Evolutionary conservation across 2,888 invertebrate species (phyloP).

Genomic region (Ischnus inquisitorius): DNA sequence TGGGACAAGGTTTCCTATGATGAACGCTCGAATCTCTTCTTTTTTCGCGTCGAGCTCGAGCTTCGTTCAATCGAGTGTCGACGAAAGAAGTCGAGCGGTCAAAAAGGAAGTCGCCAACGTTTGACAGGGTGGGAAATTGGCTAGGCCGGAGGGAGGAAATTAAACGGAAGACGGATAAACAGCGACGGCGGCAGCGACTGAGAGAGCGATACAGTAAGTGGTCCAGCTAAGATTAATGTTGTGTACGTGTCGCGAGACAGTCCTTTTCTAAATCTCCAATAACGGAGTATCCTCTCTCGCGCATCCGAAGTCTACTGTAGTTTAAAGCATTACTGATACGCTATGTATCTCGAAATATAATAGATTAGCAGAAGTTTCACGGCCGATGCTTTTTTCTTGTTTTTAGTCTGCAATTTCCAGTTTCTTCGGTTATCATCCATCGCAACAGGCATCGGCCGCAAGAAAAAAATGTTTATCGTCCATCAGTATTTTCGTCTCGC

Average conservation of each 20-base stretch:
- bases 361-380: neutral
- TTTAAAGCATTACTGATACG: neutral
- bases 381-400: neutral
- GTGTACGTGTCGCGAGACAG: constrained; percentile 65
- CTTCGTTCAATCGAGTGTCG: constrained; percentile 4
- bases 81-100: constrained; percentile 51
- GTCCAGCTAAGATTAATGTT: constrained; percentile 79
- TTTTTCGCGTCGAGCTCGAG: neutral
- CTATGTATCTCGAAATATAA: neutral
- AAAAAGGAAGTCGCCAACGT: constrained; percentile 51
- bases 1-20: no score
- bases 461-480: constrained; percentile 9
- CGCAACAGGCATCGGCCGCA: no score
- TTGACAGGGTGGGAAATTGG: constrained; percentile 78
- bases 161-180: constrained; percentile 83
- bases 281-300: neutral
- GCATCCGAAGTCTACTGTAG: neutral
- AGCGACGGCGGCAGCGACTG: constrained; percentile 44
- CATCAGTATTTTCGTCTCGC: neutral
- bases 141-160: constrained; percentile 82
- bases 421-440: neutral
- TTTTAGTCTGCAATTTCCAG: neutral
- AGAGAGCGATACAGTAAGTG: constrained; percentile 23
- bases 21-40: neutral
- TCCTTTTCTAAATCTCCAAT: constrained; percentile 20